phyloP scores from a whole-genome alignment of 2,113 vertebrate genomes.

The Chaetops frenatus region DNA sequence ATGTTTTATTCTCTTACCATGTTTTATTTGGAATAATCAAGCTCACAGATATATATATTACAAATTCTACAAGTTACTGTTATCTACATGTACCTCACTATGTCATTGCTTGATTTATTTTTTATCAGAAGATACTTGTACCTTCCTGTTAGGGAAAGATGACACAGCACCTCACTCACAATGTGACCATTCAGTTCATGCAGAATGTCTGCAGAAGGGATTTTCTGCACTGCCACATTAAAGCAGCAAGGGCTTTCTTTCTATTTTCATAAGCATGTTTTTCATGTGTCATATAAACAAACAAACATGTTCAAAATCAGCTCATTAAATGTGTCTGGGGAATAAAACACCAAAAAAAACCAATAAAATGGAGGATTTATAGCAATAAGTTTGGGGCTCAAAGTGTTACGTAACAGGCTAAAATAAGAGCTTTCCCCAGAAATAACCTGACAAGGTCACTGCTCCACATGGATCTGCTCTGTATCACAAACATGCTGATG shows the following conservation, averaged over 20 bases:
- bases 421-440: background rate
- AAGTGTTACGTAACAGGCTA: background rate
- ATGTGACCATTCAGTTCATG: background rate
- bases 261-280: background rate
- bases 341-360: accelerated
- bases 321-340: background rate
- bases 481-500: background rate
- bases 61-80: background rate
- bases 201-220: background rate
- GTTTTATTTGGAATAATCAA: background rate
- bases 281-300: background rate
- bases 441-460: background rate
- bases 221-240: background rate
- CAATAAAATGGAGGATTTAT: background rate
- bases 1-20: background rate
- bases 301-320: background rate
- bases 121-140: background rate
- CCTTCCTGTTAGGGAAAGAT: background rate
- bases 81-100: background rate
- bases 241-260: background rate
- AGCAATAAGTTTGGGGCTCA: background rate
- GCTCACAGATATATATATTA: background rate
- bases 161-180: background rate
- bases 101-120: background rate
- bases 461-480: background rate